Evolutionary conservation across 2,797 vertebrate genomes (phyloP), one percentile per base, ranked within the genome.

Genomic region (Pipistrellus pygmaeus): DNA sequence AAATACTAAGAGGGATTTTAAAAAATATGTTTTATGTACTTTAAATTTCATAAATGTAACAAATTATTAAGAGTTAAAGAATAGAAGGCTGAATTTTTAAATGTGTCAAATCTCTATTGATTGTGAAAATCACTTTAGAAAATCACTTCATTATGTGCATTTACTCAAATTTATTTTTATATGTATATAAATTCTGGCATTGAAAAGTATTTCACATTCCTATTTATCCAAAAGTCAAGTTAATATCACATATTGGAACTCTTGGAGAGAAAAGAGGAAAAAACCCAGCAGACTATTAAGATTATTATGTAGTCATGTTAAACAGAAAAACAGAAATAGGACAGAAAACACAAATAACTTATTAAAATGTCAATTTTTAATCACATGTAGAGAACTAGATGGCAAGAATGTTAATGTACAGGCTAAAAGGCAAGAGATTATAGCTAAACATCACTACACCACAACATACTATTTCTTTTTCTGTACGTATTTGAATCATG

Each of bases 41-140:
- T 46, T 68, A 85, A 93, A 66, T 66, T 8, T 3, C 48, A 82
- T n/a, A 77, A 69, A 51, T 60, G 35, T 5, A 20, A 21, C 66
- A 78, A 85, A 89, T 2, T 78, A 66, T 64, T 51, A 93, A 76
- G 8, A 75, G 6, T 88, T 89, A 80, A 80, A 76, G 17, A 83
- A 83, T 13, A 78, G 3, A 94, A 66, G 4, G 9, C 5, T 64
- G 23, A 41, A n/a, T 8, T 78, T 92, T 90, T 81, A 17, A 96
- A 72, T 38, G 5, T 85, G 5, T 81, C 60, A 93, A 84, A 48
- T 81, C 41, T 69, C 25, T 71, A 93, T 8, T 23, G 21, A n/a
- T 1, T 51, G 1, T 82, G 18, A 84, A 66, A 55, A 53, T 25
- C 41, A 57, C 41, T 60, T 85, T 84, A 87, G 8, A 35, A 90